Percentiles rank a stretch among this genome's conserved stretches.
These are phyloP conservation scores for Pristionchus arcanus DNA, from an alignment of 2,888 invertebrate species.

Conservation along the genomic window DNA sequence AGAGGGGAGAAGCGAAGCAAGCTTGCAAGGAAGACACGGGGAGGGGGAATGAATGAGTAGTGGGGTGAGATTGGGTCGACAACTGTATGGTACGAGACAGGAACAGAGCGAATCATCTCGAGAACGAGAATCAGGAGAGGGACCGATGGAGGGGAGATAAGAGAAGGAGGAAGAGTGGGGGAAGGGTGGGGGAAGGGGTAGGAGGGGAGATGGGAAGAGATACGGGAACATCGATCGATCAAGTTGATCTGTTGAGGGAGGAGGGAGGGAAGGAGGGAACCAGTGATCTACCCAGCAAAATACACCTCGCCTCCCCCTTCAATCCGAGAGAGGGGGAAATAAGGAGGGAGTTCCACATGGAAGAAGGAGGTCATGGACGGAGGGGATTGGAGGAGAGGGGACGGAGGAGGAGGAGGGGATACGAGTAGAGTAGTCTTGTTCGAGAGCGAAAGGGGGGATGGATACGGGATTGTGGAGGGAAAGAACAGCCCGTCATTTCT, in stretches of 20 bases:
- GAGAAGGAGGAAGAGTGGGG: not conserved
- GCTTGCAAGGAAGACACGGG: not conserved
- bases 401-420: not conserved
- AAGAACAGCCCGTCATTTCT: not conserved
- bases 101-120: slow-evolving; percentile 34
- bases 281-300: slow-evolving; percentile 13
- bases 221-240: slow-evolving; percentile 20
- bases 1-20: not conserved
- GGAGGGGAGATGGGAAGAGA: not conserved
- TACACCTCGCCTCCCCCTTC: not conserved
- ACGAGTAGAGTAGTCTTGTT: slow-evolving; percentile 40
- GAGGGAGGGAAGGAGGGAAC: not conserved
- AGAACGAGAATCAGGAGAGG: slow-evolving; percentile 27
- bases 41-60: slow-evolving; percentile 24
- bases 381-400: not conserved
- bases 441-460: slow-evolving; percentile 17
- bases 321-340: not conserved
- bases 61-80: not conserved
- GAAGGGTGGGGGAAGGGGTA: not conserved
- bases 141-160: not conserved
- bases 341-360: slow-evolving; percentile 4
- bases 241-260: not conserved
- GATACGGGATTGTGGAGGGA: not conserved
- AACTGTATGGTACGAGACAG: slow-evolving; percentile 27
- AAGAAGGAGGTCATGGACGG: slow-evolving; percentile 42